Conservation (phyloP, 2,888 invertebrate species). For the Lithosia quadra region DNA sequence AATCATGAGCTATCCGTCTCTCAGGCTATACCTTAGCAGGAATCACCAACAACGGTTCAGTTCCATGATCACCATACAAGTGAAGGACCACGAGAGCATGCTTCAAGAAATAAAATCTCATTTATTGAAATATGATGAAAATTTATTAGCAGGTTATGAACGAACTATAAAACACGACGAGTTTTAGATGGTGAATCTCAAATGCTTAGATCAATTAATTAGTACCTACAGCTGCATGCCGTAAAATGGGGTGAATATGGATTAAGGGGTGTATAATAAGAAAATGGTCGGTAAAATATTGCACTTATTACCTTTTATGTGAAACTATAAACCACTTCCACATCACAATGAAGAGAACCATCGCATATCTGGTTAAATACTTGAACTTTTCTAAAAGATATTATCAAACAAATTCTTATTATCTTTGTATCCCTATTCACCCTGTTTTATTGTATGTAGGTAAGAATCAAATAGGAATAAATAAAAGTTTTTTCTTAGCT, state of each 20-base stretch:
- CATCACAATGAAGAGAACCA: no score
- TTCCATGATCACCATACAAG: slow-evolving; percentile 63
- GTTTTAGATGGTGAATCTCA: slow-evolving; percentile 56
- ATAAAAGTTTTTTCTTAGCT: background rate
- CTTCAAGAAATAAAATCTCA: slow-evolving; percentile 66
- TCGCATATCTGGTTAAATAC: no score
- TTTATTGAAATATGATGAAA: slow-evolving; percentile 61
- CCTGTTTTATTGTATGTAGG: no score
- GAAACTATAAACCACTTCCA: no score
- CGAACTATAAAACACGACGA: slow-evolving; percentile 71
- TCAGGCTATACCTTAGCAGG: slow-evolving; percentile 70
- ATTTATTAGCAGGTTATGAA: slow-evolving; percentile 56
- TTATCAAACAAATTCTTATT: no score
- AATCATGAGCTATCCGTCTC: slow-evolving; percentile 74
- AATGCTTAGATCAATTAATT: slow-evolving; percentile 14
- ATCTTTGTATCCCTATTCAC: no score
- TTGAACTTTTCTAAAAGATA: no score
- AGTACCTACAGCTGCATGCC: no score
- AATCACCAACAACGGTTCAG: slow-evolving; percentile 62
- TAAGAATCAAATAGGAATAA: background rate
- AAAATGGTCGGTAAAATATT: no score
- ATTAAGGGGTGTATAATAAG: no score
- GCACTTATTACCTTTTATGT: no score
- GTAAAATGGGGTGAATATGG: no score
- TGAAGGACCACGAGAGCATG: slow-evolving; percentile 60